Percentiles rank a stretch among this genome's conserved stretches.
These are phyloP conservation scores for Hemicrepidius hirtus DNA, from an alignment of 2,888 invertebrate species.

Conservation along the genomic window DNA sequence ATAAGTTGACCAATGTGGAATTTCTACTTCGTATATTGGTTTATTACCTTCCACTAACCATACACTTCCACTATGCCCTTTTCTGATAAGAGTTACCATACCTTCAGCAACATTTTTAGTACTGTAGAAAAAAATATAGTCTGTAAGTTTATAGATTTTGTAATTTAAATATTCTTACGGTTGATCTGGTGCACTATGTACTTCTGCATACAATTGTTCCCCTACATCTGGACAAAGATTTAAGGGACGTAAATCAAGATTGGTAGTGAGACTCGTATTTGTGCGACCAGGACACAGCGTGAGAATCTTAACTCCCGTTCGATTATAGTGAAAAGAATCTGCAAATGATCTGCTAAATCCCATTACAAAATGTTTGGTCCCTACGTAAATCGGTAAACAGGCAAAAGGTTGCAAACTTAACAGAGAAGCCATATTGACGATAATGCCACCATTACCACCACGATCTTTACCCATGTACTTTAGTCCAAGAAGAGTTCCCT, in stretches of 20 bases:
- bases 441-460: slow-evolving; percentile 76
- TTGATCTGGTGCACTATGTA: not conserved
- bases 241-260: slow-evolving; percentile 60
- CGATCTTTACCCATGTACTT: slow-evolving; percentile 76
- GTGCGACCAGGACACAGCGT: slow-evolving; percentile 72
- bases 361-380: slow-evolving; percentile 76
- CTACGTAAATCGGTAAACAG: slow-evolving; percentile 76
- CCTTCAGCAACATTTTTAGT: not conserved
- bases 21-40: slow-evolving; percentile 69
- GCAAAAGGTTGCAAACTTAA: slow-evolving; percentile 75
- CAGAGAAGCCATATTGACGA: slow-evolving; percentile 80
- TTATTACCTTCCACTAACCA: slow-evolving; percentile 71
- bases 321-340: slow-evolving; percentile 62
- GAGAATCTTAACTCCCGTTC: slow-evolving; percentile 70
- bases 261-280: slow-evolving; percentile 60
- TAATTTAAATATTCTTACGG: not conserved
- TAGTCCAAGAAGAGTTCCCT: slow-evolving; percentile 75
- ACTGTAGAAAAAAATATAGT: not conserved
- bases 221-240: not conserved
- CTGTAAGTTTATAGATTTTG: not conserved
- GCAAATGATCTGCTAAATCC: slow-evolving; percentile 74
- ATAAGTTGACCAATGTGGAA: slow-evolving; percentile 41
- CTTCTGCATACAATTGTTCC: not conserved
- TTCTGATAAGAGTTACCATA: slow-evolving; percentile 52
- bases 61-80: slow-evolving; percentile 70